Conservation (phyloP, 2,888 invertebrate species). For the Dryomyza anilis region DNA sequence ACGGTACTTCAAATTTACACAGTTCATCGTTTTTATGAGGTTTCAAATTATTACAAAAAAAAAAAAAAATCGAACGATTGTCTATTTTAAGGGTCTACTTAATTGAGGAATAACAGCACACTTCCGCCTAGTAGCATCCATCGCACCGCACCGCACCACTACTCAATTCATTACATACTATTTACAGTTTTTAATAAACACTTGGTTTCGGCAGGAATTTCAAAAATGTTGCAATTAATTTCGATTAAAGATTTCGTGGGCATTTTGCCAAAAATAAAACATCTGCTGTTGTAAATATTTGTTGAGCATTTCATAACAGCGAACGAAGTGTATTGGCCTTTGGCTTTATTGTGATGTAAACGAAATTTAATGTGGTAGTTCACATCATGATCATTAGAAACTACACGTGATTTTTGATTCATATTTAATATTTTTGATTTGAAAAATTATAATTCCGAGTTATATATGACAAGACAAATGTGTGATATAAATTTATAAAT, state of each 20-base stretch:
- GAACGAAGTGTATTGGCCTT: constrained; percentile 26
- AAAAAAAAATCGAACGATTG: no score
- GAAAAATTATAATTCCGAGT: no score
- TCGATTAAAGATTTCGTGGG: constrained; percentile 38
- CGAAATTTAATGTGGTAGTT: no score
- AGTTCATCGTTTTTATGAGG: no score
- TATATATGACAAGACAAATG: no score
- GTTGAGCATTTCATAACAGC: constrained; percentile 19
- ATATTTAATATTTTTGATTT: no score
- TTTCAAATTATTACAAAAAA: no score
- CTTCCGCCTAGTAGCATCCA: background rate
- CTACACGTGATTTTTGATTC: no score
- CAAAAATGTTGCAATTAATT: constrained; percentile 46
- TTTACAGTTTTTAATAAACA: background rate
- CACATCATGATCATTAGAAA: no score
- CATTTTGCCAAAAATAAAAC: constrained; percentile 37
- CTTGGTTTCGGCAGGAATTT: constrained; percentile 39
- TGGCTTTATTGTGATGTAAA: background rate
- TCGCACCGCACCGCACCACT: background rate
- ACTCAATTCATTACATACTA: background rate
- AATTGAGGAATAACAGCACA: background rate
- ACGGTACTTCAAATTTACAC: no score
- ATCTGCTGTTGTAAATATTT: constrained; percentile 35
- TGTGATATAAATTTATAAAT: no score
- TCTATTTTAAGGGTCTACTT: no score